A percentile compares a stretch with the other conserved stretches of the same genome.
Conservation (phyloP, 2,888 invertebrate genomes). For the Dasysyrphus albostriatus region DNA sequence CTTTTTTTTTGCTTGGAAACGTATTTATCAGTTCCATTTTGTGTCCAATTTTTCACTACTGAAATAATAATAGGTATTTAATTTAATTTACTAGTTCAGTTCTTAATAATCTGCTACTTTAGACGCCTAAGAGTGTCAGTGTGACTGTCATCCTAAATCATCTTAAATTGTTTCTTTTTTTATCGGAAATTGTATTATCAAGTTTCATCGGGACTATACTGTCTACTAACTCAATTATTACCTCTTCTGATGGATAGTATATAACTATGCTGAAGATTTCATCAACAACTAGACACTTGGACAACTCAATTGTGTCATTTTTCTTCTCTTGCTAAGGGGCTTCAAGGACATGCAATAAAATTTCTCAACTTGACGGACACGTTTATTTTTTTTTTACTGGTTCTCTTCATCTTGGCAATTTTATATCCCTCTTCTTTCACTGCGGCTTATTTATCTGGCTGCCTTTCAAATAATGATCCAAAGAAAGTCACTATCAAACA, state of each 20-base stretch:
- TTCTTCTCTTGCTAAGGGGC: slow-evolving; percentile 45
- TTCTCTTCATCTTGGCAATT: slow-evolving; percentile 36
- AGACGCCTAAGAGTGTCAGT: too few relatives aligned
- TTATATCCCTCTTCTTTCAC: slow-evolving; percentile 39
- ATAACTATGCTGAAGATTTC: slow-evolving; percentile 41
- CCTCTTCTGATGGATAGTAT: slow-evolving; percentile 45
- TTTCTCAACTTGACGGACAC: slow-evolving; percentile 72
- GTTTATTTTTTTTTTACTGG: slow-evolving; percentile 50
- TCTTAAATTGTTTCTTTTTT: slow-evolving; percentile 4
- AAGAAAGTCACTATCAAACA: slow-evolving; percentile 74
- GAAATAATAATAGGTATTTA: too few relatives aligned
- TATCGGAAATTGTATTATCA: slow-evolving; percentile 44
- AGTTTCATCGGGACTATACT: slow-evolving; percentile 24
- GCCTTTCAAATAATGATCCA: slow-evolving; percentile 70
- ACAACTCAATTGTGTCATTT: slow-evolving; percentile 68
- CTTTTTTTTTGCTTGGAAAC: too few relatives aligned
- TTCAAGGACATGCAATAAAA: slow-evolving; percentile 70
- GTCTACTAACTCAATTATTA: slow-evolving; percentile 53
- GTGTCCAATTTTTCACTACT: too few relatives aligned
- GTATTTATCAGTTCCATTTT: too few relatives aligned
- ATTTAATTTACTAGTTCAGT: too few relatives aligned
- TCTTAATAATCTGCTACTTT: too few relatives aligned
- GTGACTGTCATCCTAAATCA: not conserved
- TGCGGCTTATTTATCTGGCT: slow-evolving; percentile 74
- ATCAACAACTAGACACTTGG: slow-evolving; percentile 59